These are phyloP conservation scores for Tokudaia muenninki DNA, from an alignment of 2,797 vertebrate genomes.

Conservation along the genomic window DNA sequence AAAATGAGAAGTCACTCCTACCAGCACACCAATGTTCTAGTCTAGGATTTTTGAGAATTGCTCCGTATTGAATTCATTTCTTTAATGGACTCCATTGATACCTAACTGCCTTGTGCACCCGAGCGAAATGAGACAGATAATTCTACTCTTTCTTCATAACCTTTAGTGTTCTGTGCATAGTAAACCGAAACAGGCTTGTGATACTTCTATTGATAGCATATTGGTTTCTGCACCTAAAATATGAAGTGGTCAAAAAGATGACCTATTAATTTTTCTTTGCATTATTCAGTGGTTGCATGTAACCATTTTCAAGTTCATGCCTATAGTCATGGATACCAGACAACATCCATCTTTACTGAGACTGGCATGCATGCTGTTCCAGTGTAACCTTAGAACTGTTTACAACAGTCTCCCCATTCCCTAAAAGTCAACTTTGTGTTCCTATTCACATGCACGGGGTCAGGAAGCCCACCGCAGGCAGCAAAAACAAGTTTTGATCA, in stretches of 20 bases:
- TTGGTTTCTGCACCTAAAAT: slow-evolving; percentile 22
- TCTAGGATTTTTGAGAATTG: not conserved
- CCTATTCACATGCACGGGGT: not conserved
- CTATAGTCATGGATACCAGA: not conserved
- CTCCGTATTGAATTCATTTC: not conserved
- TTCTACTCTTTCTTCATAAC: not conserved
- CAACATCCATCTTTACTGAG: not conserved
- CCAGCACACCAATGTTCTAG: not conserved
- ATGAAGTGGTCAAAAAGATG: slow-evolving; percentile 8
- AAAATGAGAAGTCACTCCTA: slow-evolving; percentile 1
- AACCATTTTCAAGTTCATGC: slow-evolving; percentile 37
- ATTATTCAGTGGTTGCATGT: not conserved
- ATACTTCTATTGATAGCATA: not conserved
- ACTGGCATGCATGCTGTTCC: not conserved
- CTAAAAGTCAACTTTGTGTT: slow-evolving; percentile 25
- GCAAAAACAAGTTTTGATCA: not conserved
- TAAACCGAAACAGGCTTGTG: not conserved
- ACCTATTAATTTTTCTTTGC: slow-evolving; percentile 26
- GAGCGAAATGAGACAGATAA: not conserved
- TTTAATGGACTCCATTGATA: not conserved
- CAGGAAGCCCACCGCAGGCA: not conserved
- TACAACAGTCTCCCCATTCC: not conserved
- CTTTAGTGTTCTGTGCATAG: not conserved
- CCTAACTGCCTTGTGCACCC: not conserved
- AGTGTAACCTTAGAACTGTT: not conserved